Evolutionary conservation across 2,797 vertebrate genomes (phyloP).

Genomic region (Rhynchonycteris naso): DNA sequence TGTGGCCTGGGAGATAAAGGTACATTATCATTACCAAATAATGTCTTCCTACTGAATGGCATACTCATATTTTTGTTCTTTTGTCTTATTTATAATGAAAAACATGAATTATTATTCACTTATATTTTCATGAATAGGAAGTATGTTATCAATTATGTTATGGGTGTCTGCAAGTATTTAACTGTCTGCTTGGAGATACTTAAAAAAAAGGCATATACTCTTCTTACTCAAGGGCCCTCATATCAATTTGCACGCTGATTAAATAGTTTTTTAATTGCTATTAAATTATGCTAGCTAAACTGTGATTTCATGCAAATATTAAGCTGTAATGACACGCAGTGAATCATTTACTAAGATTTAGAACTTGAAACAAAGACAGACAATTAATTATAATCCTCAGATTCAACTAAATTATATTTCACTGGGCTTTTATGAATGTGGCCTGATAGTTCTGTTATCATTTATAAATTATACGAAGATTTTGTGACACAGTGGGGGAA

Average conservation of each 20-base stretch:
- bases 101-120: constrained; percentile 69
- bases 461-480: constrained; percentile 87
- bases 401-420: constrained; percentile 88
- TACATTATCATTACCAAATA: constrained; percentile 41
- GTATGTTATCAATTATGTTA: constrained; percentile 75
- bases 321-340: constrained; percentile 94
- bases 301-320: constrained; percentile 99
- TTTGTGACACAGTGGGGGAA: constrained; percentile 78
- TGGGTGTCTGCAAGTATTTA: constrained; percentile 70
- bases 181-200: constrained; percentile 82
- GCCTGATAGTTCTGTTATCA: constrained; percentile 88
- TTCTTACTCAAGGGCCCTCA: constrained; percentile 88
- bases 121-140: constrained; percentile 73
- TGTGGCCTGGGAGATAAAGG: neutral
- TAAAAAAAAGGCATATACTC: constrained; percentile 81
- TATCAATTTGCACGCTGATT: constrained; percentile 92
- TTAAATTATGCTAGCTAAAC: constrained; percentile 96
- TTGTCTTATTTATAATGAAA: constrained; percentile 70
- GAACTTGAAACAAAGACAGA: constrained; percentile 91
- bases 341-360: constrained; percentile 95
- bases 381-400: constrained; percentile 90
- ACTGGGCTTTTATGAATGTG: constrained; percentile 88
- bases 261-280: constrained; percentile 98
- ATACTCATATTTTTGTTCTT: constrained; percentile 55
- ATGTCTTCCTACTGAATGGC: constrained; percentile 12